These are phyloP conservation scores for Poeciliopsis gracilis DNA, from an alignment of 2,797 vertebrate genomes.

Conservation along the genomic window DNA sequence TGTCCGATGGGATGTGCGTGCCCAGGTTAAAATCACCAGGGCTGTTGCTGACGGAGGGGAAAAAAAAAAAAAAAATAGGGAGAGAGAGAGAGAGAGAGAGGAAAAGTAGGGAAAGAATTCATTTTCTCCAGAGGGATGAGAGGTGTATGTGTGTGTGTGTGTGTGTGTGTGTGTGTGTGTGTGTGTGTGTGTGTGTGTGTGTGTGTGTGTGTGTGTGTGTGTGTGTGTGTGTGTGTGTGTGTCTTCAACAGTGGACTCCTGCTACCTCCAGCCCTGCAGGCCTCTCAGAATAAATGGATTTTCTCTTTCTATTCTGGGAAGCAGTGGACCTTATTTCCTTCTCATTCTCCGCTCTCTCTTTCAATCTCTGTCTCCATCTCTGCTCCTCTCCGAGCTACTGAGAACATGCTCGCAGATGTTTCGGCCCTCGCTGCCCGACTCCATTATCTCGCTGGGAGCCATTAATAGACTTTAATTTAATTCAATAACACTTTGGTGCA, in stretches of 20 bases:
- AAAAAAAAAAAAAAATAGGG: neutral
- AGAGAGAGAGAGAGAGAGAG: neutral
- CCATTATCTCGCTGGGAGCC: conserved; percentile 48
- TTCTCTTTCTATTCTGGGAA: conserved; percentile 78
- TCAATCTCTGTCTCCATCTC: conserved; percentile 71
- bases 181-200: conserved; percentile 18
- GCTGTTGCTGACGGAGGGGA: conserved; percentile 48
- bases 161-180: conserved; percentile 13
- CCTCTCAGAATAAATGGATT: conserved; percentile 81
- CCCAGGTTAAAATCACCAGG: conserved; percentile 42
- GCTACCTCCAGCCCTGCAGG: conserved; percentile 71
- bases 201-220: conserved; percentile 13
- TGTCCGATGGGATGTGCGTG: conserved; percentile 35
- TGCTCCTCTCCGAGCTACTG: conserved; percentile 51
- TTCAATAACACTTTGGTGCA: conserved; percentile 56
- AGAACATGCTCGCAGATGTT: conserved; percentile 61
- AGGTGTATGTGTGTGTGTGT: conserved; percentile 31
- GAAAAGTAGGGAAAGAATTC: conserved; percentile 51
- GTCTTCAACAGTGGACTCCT: conserved; percentile 59
- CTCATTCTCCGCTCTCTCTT: conserved; percentile 66
- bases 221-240: conserved; percentile 21
- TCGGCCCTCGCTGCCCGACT: conserved; percentile 41
- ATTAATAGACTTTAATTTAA: conserved; percentile 65
- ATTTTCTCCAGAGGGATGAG: conserved; percentile 63
- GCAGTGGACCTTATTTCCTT: conserved; percentile 74